phyloP scores from a whole-genome alignment of 1,140 invertebrate species.

The Saxidomus purpurata region DNA sequence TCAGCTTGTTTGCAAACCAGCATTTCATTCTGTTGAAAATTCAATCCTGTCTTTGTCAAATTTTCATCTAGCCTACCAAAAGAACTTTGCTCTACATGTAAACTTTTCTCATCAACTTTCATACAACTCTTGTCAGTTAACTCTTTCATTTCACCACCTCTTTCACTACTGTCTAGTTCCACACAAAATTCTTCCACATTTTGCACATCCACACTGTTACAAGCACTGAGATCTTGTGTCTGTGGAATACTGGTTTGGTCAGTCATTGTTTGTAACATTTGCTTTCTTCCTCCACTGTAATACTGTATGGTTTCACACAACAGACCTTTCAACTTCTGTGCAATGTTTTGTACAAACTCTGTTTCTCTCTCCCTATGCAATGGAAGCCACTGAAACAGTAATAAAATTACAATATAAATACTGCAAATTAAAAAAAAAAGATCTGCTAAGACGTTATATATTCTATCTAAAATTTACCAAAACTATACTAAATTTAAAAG shows the following conservation, averaged over 20 bases:
- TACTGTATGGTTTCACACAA: slow-evolving; percentile 1
- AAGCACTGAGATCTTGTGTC: background rate
- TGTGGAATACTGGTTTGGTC: background rate
- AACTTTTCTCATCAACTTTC: background rate
- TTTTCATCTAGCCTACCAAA: too few species aligned
- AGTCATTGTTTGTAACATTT: background rate
- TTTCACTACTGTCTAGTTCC: background rate
- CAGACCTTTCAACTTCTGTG: background rate
- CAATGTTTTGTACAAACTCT: background rate
- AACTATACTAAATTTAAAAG: too few species aligned
- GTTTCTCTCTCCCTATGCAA: background rate
- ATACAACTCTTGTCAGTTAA: background rate
- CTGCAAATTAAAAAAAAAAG: too few species aligned
- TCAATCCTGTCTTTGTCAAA: too few species aligned
- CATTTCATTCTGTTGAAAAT: too few species aligned
- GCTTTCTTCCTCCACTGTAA: background rate
- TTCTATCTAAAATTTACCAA: too few species aligned
- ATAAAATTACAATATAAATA: too few species aligned
- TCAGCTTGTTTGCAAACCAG: too few species aligned
- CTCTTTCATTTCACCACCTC: background rate
- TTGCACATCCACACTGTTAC: background rate
- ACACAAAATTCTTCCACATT: background rate
- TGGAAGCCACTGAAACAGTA: background rate
- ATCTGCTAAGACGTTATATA: too few species aligned
- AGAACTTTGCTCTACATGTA: too few species aligned